A percentile compares a stretch with the other conserved stretches of the same genome.
Evolutionary conservation across 2,113 vertebrate genomes (phyloP).

Genomic region (Helogale parvula): DNA sequence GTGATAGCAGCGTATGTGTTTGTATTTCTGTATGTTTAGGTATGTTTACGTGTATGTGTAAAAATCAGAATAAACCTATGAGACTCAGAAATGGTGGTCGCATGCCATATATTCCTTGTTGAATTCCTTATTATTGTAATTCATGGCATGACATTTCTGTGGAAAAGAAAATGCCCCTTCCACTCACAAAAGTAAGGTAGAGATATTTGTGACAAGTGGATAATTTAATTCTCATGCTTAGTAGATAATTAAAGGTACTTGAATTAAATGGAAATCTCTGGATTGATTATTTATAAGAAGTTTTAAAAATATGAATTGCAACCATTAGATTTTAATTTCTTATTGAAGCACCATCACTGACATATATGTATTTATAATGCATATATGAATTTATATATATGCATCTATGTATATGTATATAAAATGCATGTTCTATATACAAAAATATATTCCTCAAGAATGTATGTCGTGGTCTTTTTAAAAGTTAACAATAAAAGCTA

Average conservation of each 20-base stretch:
- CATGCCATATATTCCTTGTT: not conserved
- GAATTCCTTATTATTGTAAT: not conserved
- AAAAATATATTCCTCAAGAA: not conserved
- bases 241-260: not conserved
- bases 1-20: not conserved
- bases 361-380: not conserved
- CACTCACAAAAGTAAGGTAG: not conserved
- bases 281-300: not conserved
- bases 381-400: not conserved
- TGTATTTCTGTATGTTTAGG: not conserved
- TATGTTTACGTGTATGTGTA: not conserved
- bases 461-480: not conserved
- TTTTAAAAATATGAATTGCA: not conserved
- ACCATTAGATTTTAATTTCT: not conserved
- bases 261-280: not conserved
- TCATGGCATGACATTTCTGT: not conserved
- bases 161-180: not conserved
- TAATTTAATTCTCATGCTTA: conserved; percentile 2
- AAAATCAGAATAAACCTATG: not conserved
- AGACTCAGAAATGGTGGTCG: not conserved
- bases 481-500: not conserved
- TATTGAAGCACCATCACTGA: not conserved
- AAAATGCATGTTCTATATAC: not conserved
- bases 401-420: not conserved
- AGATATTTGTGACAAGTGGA: not conserved